Conservation (phyloP, 2,113 vertebrate genomes). For the Leptodactylus fuscus region DNA sequence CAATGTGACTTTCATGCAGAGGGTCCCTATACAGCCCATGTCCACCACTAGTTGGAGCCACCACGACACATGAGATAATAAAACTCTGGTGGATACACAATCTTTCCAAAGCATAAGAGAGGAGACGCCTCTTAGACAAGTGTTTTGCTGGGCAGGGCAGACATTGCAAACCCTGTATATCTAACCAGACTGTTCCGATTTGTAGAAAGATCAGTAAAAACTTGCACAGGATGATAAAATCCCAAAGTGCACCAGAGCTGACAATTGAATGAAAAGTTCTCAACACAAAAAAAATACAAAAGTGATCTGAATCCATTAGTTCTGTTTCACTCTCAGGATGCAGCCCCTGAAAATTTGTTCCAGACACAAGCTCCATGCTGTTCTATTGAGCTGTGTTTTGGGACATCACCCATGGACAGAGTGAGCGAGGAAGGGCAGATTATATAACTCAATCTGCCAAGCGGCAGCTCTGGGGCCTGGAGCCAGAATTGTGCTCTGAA, state of each 20-base stretch:
- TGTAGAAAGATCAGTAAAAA: background rate
- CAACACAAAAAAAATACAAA: background rate
- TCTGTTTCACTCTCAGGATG: background rate
- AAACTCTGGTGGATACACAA: background rate
- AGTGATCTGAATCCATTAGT: background rate
- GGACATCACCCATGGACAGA: slow-evolving; percentile 9
- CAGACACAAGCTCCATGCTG: background rate
- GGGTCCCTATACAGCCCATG: background rate
- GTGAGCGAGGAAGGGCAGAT: background rate
- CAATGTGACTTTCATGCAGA: background rate
- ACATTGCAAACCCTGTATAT: background rate
- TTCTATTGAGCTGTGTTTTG: background rate
- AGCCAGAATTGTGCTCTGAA: slow-evolving; percentile 16
- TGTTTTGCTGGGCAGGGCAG: background rate
- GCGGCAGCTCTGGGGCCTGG: slow-evolving; percentile 22
- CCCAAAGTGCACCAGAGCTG: no score
- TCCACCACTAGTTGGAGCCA: background rate
- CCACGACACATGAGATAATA: background rate
- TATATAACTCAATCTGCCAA: slow-evolving; percentile 41
- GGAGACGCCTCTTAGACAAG: background rate
- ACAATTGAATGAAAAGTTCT: background rate
- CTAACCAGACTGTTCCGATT: background rate
- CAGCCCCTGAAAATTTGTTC: background rate
- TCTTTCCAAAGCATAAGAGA: background rate
- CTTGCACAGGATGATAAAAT: background rate